A percentile compares a stretch with the other conserved stretches of the same genome.
Evolutionary conservation across 2,797 vertebrate genomes (phyloP).

Genomic region (Loris lydekkerianus): DNA sequence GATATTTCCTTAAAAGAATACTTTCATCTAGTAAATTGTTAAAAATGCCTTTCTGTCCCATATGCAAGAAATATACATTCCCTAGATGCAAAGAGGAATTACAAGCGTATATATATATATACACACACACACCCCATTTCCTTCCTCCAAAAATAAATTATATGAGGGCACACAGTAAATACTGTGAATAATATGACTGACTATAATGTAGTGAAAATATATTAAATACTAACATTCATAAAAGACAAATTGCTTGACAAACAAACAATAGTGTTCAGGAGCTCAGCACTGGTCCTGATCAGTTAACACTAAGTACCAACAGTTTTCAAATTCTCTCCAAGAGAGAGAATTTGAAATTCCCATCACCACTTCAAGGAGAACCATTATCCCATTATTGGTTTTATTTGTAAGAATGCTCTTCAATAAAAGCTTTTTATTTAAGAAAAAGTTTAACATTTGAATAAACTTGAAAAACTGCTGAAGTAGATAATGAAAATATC

Average conservation of each 20-base stretch:
- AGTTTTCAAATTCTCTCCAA: background rate
- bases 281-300: background rate
- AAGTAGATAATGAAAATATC: conserved; percentile 11
- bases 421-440: background rate
- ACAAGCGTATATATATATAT: background rate
- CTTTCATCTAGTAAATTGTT: background rate
- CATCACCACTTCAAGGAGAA: background rate
- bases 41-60: background rate
- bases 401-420: background rate
- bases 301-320: background rate
- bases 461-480: background rate
- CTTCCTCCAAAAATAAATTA: background rate
- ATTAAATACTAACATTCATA: conserved; percentile 2
- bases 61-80: background rate
- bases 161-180: background rate
- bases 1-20: background rate
- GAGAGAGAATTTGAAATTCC: background rate
- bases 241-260: background rate
- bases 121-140: background rate
- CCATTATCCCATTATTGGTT: background rate
- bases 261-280: background rate
- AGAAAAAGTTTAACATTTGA: background rate
- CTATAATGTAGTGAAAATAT: background rate
- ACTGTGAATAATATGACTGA: background rate
- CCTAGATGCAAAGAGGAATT: background rate